A percentile compares a stretch with the other conserved stretches of the same genome.
Evolutionary conservation across 2,113 vertebrate species (phyloP).

Genomic region (Pyrgilauda ruficollis): DNA sequence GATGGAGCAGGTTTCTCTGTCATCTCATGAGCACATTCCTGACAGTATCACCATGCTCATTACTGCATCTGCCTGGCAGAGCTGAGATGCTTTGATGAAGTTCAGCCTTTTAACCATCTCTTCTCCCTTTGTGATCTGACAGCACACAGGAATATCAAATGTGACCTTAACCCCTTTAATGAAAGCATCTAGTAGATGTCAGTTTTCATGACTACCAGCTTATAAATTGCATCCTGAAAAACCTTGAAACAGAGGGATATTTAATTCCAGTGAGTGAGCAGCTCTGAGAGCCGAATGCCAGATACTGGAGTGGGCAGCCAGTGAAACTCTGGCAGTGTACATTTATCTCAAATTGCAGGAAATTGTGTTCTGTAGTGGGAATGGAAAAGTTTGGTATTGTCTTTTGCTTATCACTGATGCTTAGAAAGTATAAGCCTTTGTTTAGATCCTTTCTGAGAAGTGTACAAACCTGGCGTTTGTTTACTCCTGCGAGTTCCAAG

Average conservation of each 20-base stretch:
- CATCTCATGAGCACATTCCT: background rate
- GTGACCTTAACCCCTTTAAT: background rate
- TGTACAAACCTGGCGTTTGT: rapidly evolving
- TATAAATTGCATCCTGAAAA: background rate
- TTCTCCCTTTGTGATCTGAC: slow-evolving; percentile 12
- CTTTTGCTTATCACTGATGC: background rate
- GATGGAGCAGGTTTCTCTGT: background rate
- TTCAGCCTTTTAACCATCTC: slow-evolving; percentile 23
- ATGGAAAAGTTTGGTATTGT: background rate
- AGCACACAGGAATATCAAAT: slow-evolving; percentile 2
- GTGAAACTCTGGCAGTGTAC: background rate
- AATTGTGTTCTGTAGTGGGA: background rate
- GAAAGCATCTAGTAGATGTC: slow-evolving; percentile 15
- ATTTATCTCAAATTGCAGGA: slow-evolving; percentile 10
- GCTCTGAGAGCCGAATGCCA: background rate
- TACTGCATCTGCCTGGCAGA: background rate
- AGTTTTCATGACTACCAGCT: background rate
- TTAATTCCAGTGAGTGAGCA: background rate
- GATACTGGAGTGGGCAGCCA: background rate
- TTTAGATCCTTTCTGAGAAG: background rate
- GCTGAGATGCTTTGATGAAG: background rate
- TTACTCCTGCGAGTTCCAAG: background rate
- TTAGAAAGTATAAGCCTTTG: background rate
- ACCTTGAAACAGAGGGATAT: background rate
- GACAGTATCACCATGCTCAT: slow-evolving; percentile 9